phyloP scores from a whole-genome alignment of 2,888 invertebrate genomes.

The Melinopterus prodromus region DNA sequence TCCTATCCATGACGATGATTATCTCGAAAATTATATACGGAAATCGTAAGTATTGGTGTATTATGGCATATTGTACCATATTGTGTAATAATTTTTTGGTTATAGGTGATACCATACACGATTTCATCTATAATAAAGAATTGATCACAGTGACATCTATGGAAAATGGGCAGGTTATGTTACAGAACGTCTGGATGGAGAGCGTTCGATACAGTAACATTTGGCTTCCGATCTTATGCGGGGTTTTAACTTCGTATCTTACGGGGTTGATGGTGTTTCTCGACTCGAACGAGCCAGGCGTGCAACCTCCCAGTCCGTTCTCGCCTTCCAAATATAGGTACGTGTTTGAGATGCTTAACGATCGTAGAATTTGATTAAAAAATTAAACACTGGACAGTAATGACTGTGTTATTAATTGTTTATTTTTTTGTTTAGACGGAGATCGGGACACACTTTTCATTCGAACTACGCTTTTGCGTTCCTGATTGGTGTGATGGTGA shows the following conservation, averaged over 20 bases:
- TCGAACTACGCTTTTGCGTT: slow-evolving; percentile 63
- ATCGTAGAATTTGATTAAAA: neutral
- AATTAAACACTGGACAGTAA: no score
- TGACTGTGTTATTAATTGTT: slow-evolving; percentile 21
- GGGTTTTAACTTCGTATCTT: slow-evolving; percentile 63
- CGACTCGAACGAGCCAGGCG: slow-evolving; percentile 68
- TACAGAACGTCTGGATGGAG: slow-evolving; percentile 53
- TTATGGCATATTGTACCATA: slow-evolving; percentile 14
- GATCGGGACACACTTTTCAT: slow-evolving; percentile 58
- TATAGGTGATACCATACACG: slow-evolving; percentile 48
- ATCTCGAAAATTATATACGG: slow-evolving; percentile 49
- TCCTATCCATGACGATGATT: slow-evolving; percentile 52
- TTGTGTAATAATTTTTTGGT: neutral
- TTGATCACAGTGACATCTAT: slow-evolving; percentile 49
- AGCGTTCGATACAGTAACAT: slow-evolving; percentile 53
- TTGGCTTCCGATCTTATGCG: slow-evolving; percentile 60
- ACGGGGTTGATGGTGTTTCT: slow-evolving; percentile 69
- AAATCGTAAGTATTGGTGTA: slow-evolving; percentile 53
- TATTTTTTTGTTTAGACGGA: slow-evolving; percentile 51
- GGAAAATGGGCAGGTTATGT: slow-evolving; percentile 55
- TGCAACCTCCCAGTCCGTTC: slow-evolving; percentile 68
- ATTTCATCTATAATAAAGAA: slow-evolving; percentile 42
- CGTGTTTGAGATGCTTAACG: slow-evolving; percentile 38
- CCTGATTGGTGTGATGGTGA: slow-evolving; percentile 61
- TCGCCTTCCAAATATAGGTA: slow-evolving; percentile 64